These are phyloP conservation scores for Tetramorium bicarinatum DNA, from an alignment of 2,888 invertebrate genomes.

Conservation along the genomic window DNA sequence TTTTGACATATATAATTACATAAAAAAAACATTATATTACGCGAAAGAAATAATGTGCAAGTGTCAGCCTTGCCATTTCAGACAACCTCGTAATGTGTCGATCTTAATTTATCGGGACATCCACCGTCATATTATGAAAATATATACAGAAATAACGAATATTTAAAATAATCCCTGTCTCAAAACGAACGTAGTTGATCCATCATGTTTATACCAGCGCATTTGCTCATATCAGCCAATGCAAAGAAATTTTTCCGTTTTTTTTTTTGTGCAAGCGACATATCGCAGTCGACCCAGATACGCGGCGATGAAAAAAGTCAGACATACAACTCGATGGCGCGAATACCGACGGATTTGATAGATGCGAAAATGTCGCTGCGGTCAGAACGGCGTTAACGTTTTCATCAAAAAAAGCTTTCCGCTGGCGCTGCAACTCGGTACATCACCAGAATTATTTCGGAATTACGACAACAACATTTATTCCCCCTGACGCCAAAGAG, in stretches of 20 bases:
- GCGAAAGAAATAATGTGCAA: background rate
- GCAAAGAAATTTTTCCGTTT: constrained; percentile 9
- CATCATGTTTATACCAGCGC: background rate
- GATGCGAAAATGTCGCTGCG: constrained; percentile 53
- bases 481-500: constrained; percentile 29
- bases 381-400: constrained; percentile 48
- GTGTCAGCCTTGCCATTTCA: background rate
- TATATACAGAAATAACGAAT: background rate
- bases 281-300: constrained; percentile 42
- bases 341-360: constrained; percentile 51
- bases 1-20: background rate
- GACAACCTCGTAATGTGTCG: background rate
- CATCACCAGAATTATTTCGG: constrained; percentile 45
- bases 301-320: constrained; percentile 51
- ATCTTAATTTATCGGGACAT: constrained; percentile 18
- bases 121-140: background rate
- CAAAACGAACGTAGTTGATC: constrained; percentile 6
- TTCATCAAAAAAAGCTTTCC: constrained; percentile 50
- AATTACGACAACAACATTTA: constrained; percentile 51
- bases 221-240: constrained; percentile 11
- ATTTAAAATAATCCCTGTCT: constrained; percentile 28
- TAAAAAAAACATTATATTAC: background rate
- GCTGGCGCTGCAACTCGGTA: constrained; percentile 37
- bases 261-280: constrained; percentile 9
- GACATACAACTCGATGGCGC: constrained; percentile 52